Evolutionary conservation across 2,797 vertebrate species (phyloP), one percentile per base, ranked within the genome.

Genomic region (Rhynchotus rufescens): DNA sequence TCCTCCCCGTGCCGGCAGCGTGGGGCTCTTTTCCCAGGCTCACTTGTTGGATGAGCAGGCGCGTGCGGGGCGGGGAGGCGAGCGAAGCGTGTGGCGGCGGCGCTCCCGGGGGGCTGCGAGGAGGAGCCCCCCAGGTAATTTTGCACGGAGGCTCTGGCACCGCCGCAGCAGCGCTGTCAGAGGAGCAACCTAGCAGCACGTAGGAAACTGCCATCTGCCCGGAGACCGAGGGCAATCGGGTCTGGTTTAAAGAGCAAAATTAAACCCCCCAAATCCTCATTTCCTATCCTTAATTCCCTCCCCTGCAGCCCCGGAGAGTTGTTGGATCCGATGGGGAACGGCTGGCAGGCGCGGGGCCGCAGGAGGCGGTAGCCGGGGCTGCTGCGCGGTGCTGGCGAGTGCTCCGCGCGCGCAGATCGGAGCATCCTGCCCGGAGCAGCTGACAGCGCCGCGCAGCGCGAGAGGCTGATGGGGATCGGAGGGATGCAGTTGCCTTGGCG

Each of bases 401-500:
- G 49, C 49, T 51, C 49, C 23, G 49, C 25, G 49, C 49, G 11
- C 49, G 49, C 23, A 51, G 49, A 13, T 13, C 23, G 22, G 49
- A 51, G 49, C 49, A 25, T 25, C 49, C 49, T 25, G 23, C 22
- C 49, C 49, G 96, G 91, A 25, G 49, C 23, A 25, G 12, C 74
- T 89, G 96, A 97, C 97, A 97, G 97, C 97, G 97, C 98, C 98
- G 98, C 97, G 96, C 97, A 97, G 97, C 94, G 98, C 98, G 98
- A 98, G 98, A 98, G 97, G 95, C 97, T 97, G 97, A 98, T 98
- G 98, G 95, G 84, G 96, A 98, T 97, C 93, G 96, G 95, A 98
- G 98, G 97, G 98, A 99, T 98, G 98, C 98, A 99, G 99, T 99
- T 98, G 98, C 99, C 98, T 99, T 99, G 98, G 98, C 90, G 89